These are phyloP conservation scores for Drosophila mettleri DNA, from an alignment of 2,888 invertebrate genomes.

Conservation along the genomic window DNA sequence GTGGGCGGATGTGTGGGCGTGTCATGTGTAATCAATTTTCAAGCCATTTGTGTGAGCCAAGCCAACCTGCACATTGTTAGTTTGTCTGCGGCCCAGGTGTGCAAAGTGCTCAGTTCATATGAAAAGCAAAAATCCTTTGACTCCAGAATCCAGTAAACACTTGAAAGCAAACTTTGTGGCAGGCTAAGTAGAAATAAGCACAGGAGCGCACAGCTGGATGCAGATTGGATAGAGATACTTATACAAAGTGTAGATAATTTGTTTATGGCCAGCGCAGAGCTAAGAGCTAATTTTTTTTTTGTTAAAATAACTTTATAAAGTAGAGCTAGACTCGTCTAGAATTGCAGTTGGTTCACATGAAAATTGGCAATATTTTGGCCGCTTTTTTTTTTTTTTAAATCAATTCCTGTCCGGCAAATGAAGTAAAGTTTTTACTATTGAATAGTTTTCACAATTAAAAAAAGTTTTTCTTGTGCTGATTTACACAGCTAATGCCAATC, in stretches of 20 bases:
- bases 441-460: conserved; percentile 1
- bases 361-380: not conserved
- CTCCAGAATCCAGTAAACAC: conserved; percentile 34
- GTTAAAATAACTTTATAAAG: not conserved
- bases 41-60: conserved; percentile 52
- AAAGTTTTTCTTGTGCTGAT: conserved; percentile 5
- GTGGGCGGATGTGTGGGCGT: conserved; percentile 49
- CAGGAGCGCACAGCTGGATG: not conserved
- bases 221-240: not conserved
- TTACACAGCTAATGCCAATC: conserved; percentile 42
- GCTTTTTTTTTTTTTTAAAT: too few species aligned
- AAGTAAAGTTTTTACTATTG: not conserved
- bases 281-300: not conserved
- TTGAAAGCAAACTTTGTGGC: conserved; percentile 13
- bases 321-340: not conserved
- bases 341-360: not conserved
- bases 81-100: conserved; percentile 54
- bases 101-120: conserved; percentile 28
- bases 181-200: conserved; percentile 1
- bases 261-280: not conserved
- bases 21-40: conserved; percentile 72
- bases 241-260: not conserved
- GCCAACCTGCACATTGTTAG: conserved; percentile 17
- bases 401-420: not conserved
- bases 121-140: conserved; percentile 22